Base-by-base conservation (phyloP, 1,140 invertebrate genomes). In the Mesaphorura yosii region DNA sequence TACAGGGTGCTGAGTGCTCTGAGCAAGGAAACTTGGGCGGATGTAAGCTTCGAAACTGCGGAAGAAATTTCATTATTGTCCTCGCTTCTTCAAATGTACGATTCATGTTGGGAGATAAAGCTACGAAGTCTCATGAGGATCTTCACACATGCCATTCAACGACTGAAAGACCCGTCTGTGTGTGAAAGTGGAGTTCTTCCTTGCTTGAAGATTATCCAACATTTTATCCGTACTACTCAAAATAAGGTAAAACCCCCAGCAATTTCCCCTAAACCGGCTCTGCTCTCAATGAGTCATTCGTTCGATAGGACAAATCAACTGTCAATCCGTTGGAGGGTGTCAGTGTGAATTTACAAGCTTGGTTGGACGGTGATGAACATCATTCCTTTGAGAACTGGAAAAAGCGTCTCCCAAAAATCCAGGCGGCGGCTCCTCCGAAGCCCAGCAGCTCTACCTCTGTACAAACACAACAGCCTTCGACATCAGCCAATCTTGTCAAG, bases 31-130 rank as follows among this genome's bases (percentile, higher is more conserved):
- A 57, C 41, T 1, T 63, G 57, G 57, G 53, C 57, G 2, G 67
- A 64, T 67, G 73, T 63, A 0, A 63, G 60, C 26, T 63, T 63
- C 52, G 60, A 63, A 50, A 63, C 60, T 26, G 55, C 60, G 3
- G 60, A 90, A 67, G 88, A 92, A 71, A 89, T 98, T 66, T 78
- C 88, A 3, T 68, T 98, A 2, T 70, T 97, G 23, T 85, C 88
- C 0, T 83, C 84, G 1, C 75, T 93, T 7, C 79, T 95, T 0
- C 83, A 90, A 59, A 88, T 90, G 59, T 86, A 95, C 65, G 92
- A 97, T 64, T 80, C 84, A 0, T 96, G 91, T 68, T 97, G 92
- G 92, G 91, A 96, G 68, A 81, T 86, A 50, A 85, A 92, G 66
- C 70, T 96, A 0, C 79, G 87, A 64, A 67, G 87, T 65, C 84